Conservation (phyloP, 1,140 invertebrate species). For the Sipha flava region DNA sequence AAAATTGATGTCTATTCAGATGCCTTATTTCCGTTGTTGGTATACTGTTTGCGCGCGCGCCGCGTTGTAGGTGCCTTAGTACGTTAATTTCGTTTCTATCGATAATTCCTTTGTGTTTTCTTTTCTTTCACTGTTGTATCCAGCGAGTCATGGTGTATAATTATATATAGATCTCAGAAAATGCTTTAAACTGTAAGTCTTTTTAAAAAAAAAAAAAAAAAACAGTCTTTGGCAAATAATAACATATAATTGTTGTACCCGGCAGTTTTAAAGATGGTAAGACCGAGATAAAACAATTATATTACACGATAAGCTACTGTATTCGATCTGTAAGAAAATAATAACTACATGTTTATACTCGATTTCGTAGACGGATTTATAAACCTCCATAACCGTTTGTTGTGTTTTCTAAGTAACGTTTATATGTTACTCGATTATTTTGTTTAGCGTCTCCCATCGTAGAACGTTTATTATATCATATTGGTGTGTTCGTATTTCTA, state of each 20-base stretch:
- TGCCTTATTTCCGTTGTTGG: not conserved
- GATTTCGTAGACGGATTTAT: not conserved
- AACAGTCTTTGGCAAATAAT: not conserved
- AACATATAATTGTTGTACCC: constrained; percentile 4
- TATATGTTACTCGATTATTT: not conserved
- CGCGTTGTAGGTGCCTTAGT: not conserved
- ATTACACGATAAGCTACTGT: constrained; percentile 19
- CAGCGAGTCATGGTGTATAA: constrained; percentile 16
- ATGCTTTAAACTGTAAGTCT: not conserved
- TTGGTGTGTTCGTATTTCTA: too few species aligned
- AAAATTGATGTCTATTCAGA: not conserved
- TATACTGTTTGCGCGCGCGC: not conserved
- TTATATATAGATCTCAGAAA: not conserved
- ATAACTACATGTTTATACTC: constrained; percentile 3
- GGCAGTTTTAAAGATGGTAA: not conserved
- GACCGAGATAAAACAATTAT: not conserved
- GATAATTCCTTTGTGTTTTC: not conserved
- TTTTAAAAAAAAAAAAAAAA: not conserved
- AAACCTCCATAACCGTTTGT: not conserved
- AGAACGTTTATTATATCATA: not conserved
- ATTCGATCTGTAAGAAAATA: not conserved
- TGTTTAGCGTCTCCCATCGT: not conserved
- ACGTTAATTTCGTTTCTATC: not conserved
- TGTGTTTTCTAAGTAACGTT: not conserved
- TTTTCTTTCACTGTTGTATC: not conserved